Percentiles rank a stretch among this genome's conserved stretches.
phyloP scores from a whole-genome alignment of 2,113 vertebrate genomes.

The Nettapus auritus region DNA sequence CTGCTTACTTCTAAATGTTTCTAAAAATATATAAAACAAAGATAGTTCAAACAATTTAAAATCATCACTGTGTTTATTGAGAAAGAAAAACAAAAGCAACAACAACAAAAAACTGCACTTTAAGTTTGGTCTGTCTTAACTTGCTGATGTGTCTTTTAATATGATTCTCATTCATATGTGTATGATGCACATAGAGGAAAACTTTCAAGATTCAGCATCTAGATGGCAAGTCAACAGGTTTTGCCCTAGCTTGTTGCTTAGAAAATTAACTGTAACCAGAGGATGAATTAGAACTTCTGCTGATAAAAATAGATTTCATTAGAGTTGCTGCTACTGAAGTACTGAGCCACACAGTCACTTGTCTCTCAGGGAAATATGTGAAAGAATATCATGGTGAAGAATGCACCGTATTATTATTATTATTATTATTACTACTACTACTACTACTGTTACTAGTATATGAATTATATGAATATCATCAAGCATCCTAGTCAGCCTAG shows the following conservation, averaged over 20 bases:
- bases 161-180: background rate
- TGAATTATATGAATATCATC: background rate
- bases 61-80: background rate
- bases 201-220: background rate
- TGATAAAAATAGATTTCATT: background rate
- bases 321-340: background rate
- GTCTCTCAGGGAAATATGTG: background rate
- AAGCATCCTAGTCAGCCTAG: background rate
- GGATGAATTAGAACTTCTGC: background rate
- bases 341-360: background rate
- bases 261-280: background rate
- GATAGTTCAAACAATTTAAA: background rate
- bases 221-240: background rate
- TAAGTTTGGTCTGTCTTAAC: background rate
- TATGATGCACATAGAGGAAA: background rate
- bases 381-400: background rate
- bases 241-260: background rate
- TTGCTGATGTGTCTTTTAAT: background rate
- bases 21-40: background rate
- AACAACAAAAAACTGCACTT: background rate
- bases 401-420: too few relatives aligned
- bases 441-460: too few relatives aligned
- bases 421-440: too few relatives aligned
- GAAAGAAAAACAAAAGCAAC: background rate
- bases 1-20: background rate